Conservation (phyloP, 2,797 vertebrate genomes). For the Poecilia wingei region DNA sequence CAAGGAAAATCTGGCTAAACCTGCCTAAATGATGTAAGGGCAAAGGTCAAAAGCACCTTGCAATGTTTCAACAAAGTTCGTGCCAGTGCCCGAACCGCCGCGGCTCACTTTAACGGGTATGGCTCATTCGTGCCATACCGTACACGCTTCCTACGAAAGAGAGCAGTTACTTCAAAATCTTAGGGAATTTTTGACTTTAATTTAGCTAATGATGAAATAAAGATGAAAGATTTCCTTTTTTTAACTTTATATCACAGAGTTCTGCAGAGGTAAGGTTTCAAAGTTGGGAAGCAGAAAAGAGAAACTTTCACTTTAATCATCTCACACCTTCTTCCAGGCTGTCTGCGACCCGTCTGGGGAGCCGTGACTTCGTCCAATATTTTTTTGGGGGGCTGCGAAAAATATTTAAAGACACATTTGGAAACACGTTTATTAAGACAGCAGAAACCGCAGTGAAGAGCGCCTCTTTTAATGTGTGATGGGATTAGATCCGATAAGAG, state of each 20-base stretch:
- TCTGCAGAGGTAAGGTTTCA: slow-evolving; percentile 9
- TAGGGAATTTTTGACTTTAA: not conserved
- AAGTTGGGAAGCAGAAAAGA: not conserved
- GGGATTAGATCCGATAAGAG: not conserved
- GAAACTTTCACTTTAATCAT: slow-evolving; percentile 13
- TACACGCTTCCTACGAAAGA: not conserved
- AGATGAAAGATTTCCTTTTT: slow-evolving; percentile 9
- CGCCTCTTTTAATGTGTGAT: not conserved
- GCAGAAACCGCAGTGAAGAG: not conserved
- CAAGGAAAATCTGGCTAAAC: not conserved
- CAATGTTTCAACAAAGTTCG: not conserved
- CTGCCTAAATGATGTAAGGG: not conserved
- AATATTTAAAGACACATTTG: not conserved
- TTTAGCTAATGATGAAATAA: slow-evolving; percentile 12
- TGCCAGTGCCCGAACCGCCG: not conserved
- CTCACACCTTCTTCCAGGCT: not conserved
- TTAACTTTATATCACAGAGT: not conserved
- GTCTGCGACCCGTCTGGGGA: not conserved
- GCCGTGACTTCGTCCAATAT: not conserved
- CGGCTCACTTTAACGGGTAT: not conserved
- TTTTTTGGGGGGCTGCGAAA: too few species aligned
- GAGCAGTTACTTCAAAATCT: slow-evolving; percentile 9
- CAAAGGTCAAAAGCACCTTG: too few species aligned
- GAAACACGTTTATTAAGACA: not conserved
- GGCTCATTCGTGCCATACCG: not conserved